Conservation (phyloP, 2,888 invertebrate genomes). For the Drosophila barbarae region DNA sequence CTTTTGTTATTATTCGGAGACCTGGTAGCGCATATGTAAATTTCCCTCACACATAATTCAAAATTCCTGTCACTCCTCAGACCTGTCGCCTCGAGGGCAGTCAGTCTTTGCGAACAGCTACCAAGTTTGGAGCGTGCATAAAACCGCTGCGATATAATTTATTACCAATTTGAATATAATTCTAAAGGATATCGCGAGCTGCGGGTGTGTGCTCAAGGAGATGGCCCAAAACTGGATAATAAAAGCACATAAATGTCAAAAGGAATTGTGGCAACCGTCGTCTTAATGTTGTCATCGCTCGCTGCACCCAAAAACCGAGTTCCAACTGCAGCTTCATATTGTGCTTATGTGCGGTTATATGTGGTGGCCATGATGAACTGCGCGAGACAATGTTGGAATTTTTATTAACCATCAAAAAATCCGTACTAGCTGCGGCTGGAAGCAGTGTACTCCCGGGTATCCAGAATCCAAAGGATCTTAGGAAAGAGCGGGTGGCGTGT, state of each 20-base stretch:
- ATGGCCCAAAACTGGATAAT: constrained; percentile 18
- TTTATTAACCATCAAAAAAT: constrained; percentile 77
- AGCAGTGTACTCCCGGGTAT: constrained; percentile 2
- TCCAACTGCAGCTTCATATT: constrained; percentile 31
- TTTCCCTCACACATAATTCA: constrained; percentile 59
- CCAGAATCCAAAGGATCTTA: constrained; percentile 22
- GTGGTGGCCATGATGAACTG: constrained; percentile 69
- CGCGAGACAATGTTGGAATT: constrained; percentile 76
- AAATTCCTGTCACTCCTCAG: constrained; percentile 69
- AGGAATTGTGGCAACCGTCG: constrained; percentile 35
- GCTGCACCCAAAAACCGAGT: constrained; percentile 19
- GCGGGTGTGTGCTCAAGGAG: constrained; percentile 5
- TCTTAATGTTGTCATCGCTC: constrained; percentile 48
- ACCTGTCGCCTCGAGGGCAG: constrained; percentile 31
- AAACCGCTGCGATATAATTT: constrained; percentile 42
- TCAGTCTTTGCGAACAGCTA: constrained; percentile 8
- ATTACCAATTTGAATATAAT: constrained; percentile 36
- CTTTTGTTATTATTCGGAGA: constrained; percentile 49
- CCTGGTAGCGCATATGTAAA: constrained; percentile 43
- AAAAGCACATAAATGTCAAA: constrained; percentile 31
- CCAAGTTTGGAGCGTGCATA: constrained; percentile 42
- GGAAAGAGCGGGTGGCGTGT: constrained; percentile 59
- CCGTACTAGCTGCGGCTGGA: constrained; percentile 42
- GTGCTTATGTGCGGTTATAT: constrained; percentile 28
- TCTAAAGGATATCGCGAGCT: constrained; percentile 6